Evolutionary conservation across 2,113 vertebrate species (phyloP), one percentile per base, ranked within the genome.

Genomic region (Strix uralensis): DNA sequence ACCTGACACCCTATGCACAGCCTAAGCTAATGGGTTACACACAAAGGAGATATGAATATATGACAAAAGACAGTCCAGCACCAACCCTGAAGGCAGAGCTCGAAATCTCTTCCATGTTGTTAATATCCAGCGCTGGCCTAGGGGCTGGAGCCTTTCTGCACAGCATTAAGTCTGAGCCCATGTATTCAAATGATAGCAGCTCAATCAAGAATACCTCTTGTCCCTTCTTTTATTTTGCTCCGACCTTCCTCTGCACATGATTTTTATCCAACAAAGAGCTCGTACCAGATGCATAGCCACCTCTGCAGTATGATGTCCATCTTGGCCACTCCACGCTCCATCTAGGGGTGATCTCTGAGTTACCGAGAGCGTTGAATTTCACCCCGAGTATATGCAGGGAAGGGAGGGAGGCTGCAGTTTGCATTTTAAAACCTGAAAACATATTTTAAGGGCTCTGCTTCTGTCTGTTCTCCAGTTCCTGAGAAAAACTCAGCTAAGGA

Each of bases 401-500:
- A 82, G 38, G n/a, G 25, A 85, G 52, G 22, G 75, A 66, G 78
- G 81, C 84, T 81, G 80, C 36, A 75, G 70, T 86, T 94, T 96
- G 92, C 89, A 94, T 89, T 96, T 95, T 65, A 92, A 97, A 95
- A 91, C 65, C 81, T 12, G 6, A 38, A 94, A 94, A 81, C 91
- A 94, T 97, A 94, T 97, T 96, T 95, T 81, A 91, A 87, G 92
- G 92, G 73, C 81, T 91, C 51, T 95, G 77, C 91, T 97, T 92
- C 96, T 96, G 92, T 95, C 96, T 97, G 78, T 90, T 95, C 92
- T 95, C 78, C 90, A 73, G 95, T 92, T 97, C 94, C 85, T 80
- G 94, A 97, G 94, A 91, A 95, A 97, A 95, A 92, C 91, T 96
- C 91, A 65, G 95, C 92, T 94, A 95, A 94, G 95, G 94, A 85